Conservation (phyloP, 2,888 invertebrate species). For the Synanthedon tipuliformis region DNA sequence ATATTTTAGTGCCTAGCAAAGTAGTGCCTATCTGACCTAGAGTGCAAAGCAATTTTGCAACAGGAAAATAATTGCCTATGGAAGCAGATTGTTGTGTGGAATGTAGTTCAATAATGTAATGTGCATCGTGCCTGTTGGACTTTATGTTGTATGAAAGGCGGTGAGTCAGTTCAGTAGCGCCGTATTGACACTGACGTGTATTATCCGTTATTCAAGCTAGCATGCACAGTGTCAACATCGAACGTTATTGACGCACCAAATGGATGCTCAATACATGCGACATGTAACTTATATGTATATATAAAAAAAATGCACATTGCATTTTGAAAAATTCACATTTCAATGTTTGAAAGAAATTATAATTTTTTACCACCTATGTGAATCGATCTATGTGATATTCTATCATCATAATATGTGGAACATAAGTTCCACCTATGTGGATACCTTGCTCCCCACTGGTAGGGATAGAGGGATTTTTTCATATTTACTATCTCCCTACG, state of each 20-base stretch:
- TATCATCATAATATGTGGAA: no score
- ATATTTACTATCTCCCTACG: no score
- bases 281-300: not conserved
- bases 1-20: no score
- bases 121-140: not conserved
- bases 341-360: no score
- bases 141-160: not conserved
- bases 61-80: not conserved
- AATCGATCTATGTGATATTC: no score
- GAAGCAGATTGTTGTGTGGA: not conserved
- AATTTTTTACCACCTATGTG: no score
- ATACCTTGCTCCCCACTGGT: no score
- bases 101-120: not conserved
- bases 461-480: no score
- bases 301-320: not conserved
- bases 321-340: no score
- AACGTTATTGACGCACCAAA: not conserved
- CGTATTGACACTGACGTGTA: conserved; percentile 18
- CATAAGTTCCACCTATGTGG: no score
- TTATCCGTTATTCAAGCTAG: conserved; percentile 19
- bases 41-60: not conserved
- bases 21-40: no score
- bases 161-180: conserved; percentile 1
- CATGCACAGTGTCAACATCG: conserved; percentile 1
- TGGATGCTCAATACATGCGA: not conserved